These are phyloP conservation scores for Ganaspis sp. DNA, from an alignment of 1,140 invertebrate species.

Conservation along the genomic window DNA sequence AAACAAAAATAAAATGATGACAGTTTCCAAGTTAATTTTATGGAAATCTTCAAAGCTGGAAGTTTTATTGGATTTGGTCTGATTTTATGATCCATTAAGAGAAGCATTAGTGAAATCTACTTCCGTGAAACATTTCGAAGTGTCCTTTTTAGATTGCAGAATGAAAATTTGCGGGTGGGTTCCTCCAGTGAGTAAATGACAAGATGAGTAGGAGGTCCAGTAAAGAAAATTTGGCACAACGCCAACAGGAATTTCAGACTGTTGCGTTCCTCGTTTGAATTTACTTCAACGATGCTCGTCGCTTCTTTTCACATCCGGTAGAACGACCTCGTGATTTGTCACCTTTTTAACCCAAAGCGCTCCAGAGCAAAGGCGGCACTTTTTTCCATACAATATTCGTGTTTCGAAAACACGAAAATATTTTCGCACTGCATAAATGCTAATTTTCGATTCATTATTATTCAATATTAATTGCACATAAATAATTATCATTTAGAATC, in stretches of 20 bases:
- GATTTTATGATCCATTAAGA: constrained; percentile 6
- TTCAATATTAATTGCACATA: too few species aligned
- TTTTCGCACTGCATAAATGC: too few species aligned
- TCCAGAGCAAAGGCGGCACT: neutral
- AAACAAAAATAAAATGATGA: too few species aligned
- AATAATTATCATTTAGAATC: too few species aligned
- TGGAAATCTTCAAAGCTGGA: neutral
- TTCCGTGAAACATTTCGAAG: neutral
- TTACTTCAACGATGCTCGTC: neutral
- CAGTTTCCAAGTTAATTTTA: neutral
- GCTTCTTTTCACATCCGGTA: constrained; percentile 2
- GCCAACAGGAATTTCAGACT: constrained; percentile 1
- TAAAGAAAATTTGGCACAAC: neutral
- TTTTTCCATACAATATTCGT: neutral
- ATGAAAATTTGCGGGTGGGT: neutral
- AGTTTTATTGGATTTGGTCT: neutral
- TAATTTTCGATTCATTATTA: too few species aligned
- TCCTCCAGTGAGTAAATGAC: neutral
- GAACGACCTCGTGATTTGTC: constrained; percentile 21
- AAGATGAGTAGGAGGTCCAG: constrained; percentile 18
- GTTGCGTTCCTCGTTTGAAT: neutral
- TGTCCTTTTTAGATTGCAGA: neutral
- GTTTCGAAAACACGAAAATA: neutral
- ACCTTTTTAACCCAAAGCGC: neutral
- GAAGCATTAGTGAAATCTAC: neutral